Evolutionary conservation across 1,140 invertebrate genomes (phyloP).

Genomic region (Aphelinus atriplicis): DNA sequence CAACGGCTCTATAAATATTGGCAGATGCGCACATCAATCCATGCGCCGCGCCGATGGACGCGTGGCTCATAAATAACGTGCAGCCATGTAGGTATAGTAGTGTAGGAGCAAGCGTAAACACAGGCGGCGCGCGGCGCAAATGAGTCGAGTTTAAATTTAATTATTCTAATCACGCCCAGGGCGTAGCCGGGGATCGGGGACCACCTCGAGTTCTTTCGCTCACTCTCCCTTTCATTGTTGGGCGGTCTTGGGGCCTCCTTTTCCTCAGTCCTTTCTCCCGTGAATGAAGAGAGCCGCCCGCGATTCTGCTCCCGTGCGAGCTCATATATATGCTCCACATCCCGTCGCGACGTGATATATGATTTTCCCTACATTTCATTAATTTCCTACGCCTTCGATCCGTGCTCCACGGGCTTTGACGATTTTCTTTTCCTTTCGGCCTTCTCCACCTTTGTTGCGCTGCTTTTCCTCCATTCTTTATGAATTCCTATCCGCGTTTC

Average conservation of each 20-base stretch:
- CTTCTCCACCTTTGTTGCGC: background rate
- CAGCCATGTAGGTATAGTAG: no score
- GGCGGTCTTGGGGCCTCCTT: no score
- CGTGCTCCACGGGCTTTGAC: background rate
- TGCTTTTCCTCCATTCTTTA: conserved; percentile 1
- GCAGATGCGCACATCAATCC: no score
- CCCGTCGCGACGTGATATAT: conserved; percentile 4
- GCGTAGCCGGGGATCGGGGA: conserved; percentile 50
- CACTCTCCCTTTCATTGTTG: no score
- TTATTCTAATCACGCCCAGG: conserved; percentile 64
- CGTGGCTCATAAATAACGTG: no score
- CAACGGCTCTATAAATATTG: no score
- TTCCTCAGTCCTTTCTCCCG: background rate
- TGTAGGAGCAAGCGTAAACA: no score
- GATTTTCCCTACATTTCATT: conserved; percentile 24
- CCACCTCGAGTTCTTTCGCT: conserved; percentile 21
- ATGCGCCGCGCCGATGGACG: no score
- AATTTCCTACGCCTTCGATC: conserved; percentile 4
- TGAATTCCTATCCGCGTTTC: no score
- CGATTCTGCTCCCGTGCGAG: background rate
- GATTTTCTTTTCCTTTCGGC: conserved; percentile 18
- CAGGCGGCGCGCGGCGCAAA: conserved; percentile 36
- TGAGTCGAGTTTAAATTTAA: conserved; percentile 65
- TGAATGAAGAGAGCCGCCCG: background rate
- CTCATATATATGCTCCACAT: background rate